Conservation (phyloP, 2,888 invertebrate genomes). For the Trilocha varians region DNA sequence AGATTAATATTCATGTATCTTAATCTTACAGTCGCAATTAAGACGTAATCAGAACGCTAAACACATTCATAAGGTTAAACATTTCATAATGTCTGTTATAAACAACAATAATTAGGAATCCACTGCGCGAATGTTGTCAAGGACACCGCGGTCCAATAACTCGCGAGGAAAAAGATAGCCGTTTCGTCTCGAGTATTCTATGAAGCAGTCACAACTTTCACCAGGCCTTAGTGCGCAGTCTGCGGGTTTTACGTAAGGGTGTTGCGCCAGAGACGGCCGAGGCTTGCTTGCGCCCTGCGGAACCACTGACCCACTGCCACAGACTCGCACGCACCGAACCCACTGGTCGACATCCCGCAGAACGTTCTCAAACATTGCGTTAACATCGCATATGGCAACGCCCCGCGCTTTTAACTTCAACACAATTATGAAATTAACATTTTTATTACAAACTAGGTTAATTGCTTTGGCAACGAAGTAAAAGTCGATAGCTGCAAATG, state of each 20-base stretch:
- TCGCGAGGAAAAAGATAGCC: conserved; percentile 10
- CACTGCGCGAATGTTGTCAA: conserved; percentile 10
- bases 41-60: neutral
- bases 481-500: neutral
- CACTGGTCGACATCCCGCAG: conserved; percentile 32
- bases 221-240: conserved; percentile 38
- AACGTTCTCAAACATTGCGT: conserved; percentile 37
- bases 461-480: conserved; percentile 2
- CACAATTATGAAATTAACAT: conserved; percentile 11
- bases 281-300: conserved; percentile 55
- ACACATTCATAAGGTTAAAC: neutral
- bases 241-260: conserved; percentile 62
- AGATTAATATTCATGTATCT: too few relatives aligned
- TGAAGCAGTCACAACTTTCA: conserved; percentile 58
- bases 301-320: conserved; percentile 69
- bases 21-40: too few relatives aligned
- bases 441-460: conserved; percentile 7
- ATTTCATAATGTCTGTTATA: neutral
- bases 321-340: conserved; percentile 30
- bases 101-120: conserved; percentile 11
- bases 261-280: conserved; percentile 55
- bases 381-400: conserved; percentile 17
- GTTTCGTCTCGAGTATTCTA: conserved; percentile 42
- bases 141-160: conserved; percentile 10
- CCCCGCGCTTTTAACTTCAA: conserved; percentile 7